Conservation (phyloP, 2,113 vertebrate genomes). For the Lasiurus cinereus region DNA sequence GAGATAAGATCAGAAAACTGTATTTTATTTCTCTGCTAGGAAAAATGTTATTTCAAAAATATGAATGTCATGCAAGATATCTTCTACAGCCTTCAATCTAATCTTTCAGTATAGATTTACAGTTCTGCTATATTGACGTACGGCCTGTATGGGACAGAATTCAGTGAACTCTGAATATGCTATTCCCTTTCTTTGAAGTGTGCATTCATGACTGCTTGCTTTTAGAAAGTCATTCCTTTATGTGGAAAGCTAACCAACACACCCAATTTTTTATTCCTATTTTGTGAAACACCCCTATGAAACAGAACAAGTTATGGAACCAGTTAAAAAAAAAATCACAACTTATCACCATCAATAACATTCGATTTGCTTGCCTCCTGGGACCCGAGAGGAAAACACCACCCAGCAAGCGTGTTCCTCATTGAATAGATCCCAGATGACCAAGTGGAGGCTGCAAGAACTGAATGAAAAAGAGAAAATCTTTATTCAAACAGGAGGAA, state of each 20-base stretch:
- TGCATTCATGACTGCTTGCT: neutral
- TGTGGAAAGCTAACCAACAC: constrained; percentile 5
- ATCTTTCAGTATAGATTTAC: constrained; percentile 17
- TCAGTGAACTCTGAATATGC: constrained; percentile 4
- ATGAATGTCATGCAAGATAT: constrained; percentile 23
- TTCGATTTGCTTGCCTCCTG: neutral
- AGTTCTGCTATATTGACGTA: neutral
- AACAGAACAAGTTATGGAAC: neutral
- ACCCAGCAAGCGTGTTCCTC: neutral
- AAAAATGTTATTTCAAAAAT: constrained; percentile 67
- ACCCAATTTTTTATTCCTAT: neutral
- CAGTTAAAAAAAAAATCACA: neutral
- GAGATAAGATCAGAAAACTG: constrained; percentile 61
- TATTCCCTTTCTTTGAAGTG: constrained; percentile 16
- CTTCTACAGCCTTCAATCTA: constrained; percentile 22
- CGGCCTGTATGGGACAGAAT: neutral
- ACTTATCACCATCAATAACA: neutral
- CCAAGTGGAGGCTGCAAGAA: neutral
- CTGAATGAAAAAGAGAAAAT: neutral
- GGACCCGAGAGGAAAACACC: neutral
- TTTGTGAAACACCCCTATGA: constrained; percentile 48
- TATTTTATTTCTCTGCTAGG: constrained; percentile 17
- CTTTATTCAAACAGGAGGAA: neutral
- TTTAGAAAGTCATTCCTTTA: constrained; percentile 27
- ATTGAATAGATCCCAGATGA: neutral